These are phyloP conservation scores for Paguma larvata DNA, from an alignment of 2,797 vertebrate species.

Conservation along the genomic window DNA sequence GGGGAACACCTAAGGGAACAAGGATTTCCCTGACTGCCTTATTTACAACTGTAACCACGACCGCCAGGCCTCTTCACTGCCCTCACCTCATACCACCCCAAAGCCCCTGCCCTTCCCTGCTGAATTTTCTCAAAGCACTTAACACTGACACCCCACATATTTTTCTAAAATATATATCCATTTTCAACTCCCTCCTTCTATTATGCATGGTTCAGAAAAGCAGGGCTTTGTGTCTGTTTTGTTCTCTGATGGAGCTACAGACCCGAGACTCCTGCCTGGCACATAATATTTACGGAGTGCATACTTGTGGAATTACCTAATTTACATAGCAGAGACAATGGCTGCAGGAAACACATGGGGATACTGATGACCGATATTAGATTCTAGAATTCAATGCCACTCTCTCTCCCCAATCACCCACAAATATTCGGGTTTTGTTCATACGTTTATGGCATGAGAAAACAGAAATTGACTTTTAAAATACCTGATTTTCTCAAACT, in stretches of 20 bases:
- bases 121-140: not conserved
- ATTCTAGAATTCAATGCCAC: not conserved
- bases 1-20: not conserved
- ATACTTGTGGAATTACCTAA: conserved; percentile 21
- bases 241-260: not conserved
- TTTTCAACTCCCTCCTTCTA: not conserved
- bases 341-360: conserved; percentile 58
- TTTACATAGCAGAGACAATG: conserved; percentile 56
- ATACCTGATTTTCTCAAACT: not conserved
- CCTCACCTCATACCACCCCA: not conserved
- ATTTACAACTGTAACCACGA: conserved; percentile 43
- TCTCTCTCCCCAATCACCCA: not conserved
- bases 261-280: not conserved
- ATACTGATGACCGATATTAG: not conserved
- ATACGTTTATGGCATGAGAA: not conserved
- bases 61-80: not conserved
- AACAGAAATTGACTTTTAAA: not conserved
- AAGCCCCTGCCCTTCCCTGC: not conserved
- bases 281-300: not conserved
- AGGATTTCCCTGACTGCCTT: not conserved
- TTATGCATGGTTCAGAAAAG: not conserved
- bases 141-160: not conserved
- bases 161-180: not conserved
- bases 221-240: not conserved
- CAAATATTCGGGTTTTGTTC: not conserved